These are phyloP conservation scores for Oceanodroma leucorhoa DNA, from an alignment of 2,797 vertebrate species.

Conservation along the genomic window DNA sequence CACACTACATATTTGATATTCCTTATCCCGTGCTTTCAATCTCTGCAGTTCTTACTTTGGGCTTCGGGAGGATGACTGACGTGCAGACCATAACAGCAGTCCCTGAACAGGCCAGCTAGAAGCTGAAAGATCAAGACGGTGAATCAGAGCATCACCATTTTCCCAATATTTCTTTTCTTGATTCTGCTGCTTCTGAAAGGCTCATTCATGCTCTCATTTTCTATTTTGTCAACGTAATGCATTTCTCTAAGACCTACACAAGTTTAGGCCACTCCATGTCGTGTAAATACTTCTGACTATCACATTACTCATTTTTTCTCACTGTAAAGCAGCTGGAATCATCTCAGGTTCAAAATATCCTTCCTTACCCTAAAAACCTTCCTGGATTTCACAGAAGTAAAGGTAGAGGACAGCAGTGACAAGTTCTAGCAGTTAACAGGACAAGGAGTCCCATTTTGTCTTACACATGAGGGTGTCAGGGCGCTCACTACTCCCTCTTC, in stretches of 20 bases:
- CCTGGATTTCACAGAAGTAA: background rate
- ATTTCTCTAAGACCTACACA: background rate
- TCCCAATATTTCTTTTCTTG: background rate
- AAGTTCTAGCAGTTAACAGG: background rate
- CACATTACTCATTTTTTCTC: background rate
- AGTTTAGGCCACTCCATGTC: background rate
- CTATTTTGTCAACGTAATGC: background rate
- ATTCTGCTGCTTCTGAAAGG: background rate
- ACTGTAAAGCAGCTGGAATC: background rate
- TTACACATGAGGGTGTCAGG: background rate
- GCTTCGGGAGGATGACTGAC: background rate
- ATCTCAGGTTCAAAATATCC: background rate
- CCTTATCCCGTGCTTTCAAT: background rate
- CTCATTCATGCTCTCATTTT: background rate
- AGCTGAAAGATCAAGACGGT: background rate
- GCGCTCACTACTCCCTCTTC: background rate
- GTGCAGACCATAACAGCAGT: background rate
- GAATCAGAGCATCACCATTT: background rate
- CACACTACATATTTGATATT: background rate
- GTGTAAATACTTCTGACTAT: background rate
- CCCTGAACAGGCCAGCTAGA: background rate
- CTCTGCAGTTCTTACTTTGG: background rate
- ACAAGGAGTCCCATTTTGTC: background rate
- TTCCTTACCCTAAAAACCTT: background rate
- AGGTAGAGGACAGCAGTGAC: background rate